A percentile compares a stretch with the other conserved stretches of the same genome.
Evolutionary conservation across 2,888 invertebrate species (phyloP).

Genomic region (Azorinus chamasolen): DNA sequence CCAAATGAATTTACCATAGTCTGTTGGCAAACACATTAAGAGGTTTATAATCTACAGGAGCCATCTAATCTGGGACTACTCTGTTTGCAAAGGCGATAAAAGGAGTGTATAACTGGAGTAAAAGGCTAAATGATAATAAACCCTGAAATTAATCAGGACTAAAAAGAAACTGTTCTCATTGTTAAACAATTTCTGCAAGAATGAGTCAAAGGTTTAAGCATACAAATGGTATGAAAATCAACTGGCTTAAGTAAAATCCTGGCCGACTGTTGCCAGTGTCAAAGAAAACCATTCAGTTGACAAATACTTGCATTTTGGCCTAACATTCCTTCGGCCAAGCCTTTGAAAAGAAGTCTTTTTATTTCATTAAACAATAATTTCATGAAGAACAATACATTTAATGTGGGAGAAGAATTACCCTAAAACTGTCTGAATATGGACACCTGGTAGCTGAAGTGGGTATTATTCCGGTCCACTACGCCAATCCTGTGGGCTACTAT

Average conservation of each 20-base stretch:
- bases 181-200: not conserved
- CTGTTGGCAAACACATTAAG: no score
- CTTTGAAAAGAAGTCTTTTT: slow-evolving; percentile 29
- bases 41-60: no score
- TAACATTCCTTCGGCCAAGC: slow-evolving; percentile 18
- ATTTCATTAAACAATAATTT: slow-evolving; percentile 52
- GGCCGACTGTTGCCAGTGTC: not conserved
- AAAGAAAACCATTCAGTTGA: slow-evolving; percentile 12
- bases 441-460: slow-evolving; percentile 49
- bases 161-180: not conserved
- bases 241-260: slow-evolving; percentile 1
- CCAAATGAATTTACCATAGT: no score
- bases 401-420: slow-evolving; percentile 4
- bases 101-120: no score
- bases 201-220: not conserved
- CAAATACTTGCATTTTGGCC: slow-evolving; percentile 32
- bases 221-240: not conserved
- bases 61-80: no score
- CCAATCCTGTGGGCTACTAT: slow-evolving; percentile 12
- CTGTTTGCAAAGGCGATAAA: no score
- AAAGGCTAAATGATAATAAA: no score
- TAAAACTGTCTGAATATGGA: slow-evolving; percentile 12
- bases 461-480: slow-evolving; percentile 31
- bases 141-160: no score
- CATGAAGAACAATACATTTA: slow-evolving; percentile 39